A percentile compares a stretch with the other conserved stretches of the same genome.
phyloP scores from a whole-genome alignment of 2,113 vertebrate species.

The Sterrhoptilus dennistouni region DNA sequence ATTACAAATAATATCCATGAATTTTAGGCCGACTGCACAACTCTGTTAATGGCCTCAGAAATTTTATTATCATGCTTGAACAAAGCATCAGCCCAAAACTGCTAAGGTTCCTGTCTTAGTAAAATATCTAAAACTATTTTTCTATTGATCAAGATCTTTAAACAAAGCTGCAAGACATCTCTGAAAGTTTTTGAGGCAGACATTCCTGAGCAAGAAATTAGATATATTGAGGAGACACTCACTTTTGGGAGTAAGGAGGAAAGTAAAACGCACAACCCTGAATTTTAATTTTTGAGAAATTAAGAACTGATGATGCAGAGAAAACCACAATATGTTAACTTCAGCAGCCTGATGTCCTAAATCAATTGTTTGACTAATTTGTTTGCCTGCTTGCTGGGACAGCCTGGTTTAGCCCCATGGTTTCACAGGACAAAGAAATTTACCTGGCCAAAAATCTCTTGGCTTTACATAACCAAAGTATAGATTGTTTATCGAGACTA shows the following conservation, averaged over 20 bases:
- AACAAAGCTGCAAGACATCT: background rate
- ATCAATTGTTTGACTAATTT: background rate
- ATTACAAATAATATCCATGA: background rate
- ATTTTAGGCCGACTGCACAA: background rate
- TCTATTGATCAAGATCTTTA: background rate
- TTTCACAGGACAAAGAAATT: background rate
- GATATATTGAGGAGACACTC: background rate
- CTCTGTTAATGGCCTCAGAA: background rate
- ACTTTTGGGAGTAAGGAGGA: background rate
- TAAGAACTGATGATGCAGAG: background rate
- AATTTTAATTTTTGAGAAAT: background rate
- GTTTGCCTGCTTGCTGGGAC: background rate
- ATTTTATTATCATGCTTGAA: background rate
- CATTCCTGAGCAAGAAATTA: background rate
- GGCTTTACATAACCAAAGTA: accelerated
- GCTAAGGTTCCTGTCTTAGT: background rate
- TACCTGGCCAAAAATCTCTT: background rate
- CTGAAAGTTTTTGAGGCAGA: background rate
- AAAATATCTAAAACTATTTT: background rate
- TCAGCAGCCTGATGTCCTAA: background rate
- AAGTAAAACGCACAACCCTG: background rate
- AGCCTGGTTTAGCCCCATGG: accelerated
- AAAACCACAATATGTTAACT: background rate
- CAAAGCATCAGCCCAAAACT: background rate
- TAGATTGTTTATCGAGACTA: background rate